These are phyloP conservation scores for Aspidiotus rigidus DNA, from an alignment of 2,888 invertebrate genomes.

Conservation along the genomic window DNA sequence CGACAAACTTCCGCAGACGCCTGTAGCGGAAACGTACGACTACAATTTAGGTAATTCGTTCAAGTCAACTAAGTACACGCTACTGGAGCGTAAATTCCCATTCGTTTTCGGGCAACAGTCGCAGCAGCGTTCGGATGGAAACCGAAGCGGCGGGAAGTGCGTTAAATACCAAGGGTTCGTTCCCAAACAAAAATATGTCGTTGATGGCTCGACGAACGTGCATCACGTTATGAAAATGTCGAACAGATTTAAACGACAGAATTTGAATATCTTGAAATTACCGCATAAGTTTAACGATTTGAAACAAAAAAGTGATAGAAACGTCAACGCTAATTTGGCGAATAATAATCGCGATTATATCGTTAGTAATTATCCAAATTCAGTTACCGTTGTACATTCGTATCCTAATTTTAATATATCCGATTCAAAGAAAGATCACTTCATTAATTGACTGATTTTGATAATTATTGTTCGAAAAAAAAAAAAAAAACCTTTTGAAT, in stretches of 20 bases:
- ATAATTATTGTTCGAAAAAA: too few relatives aligned
- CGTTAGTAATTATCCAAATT: background rate
- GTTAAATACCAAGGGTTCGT: too few relatives aligned
- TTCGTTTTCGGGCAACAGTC: constrained; percentile 1
- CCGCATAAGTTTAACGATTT: constrained; percentile 24
- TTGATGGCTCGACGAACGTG: too few relatives aligned
- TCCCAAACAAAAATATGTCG: too few relatives aligned
- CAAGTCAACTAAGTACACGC: background rate
- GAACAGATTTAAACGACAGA: constrained; percentile 16
- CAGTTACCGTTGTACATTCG: constrained; percentile 11
- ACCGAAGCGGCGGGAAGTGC: too few relatives aligned
- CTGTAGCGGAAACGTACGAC: background rate
- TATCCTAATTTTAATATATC: constrained; percentile 10
- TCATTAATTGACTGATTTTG: too few relatives aligned
- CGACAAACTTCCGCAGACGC: background rate
- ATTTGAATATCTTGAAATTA: constrained; percentile 29
- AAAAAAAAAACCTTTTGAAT: too few relatives aligned
- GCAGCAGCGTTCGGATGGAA: too few relatives aligned
- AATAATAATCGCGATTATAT: constrained; percentile 9
- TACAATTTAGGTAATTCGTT: too few relatives aligned
- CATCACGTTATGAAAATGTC: background rate
- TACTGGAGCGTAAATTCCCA: constrained; percentile 1
- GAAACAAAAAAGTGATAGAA: constrained; percentile 22
- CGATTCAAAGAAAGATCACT: too few relatives aligned
- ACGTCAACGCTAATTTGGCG: background rate